Conservation (phyloP, 2,113 vertebrate genomes). For the Bos taurus region DNA sequence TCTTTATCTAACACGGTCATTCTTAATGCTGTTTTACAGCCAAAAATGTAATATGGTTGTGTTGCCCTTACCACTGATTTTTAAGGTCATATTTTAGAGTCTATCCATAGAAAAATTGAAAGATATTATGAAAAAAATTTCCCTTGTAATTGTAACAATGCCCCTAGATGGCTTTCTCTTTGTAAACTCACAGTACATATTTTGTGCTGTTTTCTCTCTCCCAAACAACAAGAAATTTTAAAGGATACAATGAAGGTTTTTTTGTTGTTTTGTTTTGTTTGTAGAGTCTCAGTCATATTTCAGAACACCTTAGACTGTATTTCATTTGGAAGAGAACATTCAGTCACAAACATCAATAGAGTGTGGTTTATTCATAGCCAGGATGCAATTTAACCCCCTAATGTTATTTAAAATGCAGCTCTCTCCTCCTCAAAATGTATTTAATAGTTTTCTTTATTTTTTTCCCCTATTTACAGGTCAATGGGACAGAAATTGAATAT, state of each 20-base stretch:
- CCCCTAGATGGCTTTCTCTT: neutral
- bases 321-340: neutral
- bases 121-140: neutral
- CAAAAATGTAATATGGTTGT: neutral
- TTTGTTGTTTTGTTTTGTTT: neutral
- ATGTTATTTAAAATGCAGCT: neutral
- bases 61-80: neutral
- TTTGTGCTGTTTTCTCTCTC: neutral
- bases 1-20: neutral
- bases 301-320: neutral
- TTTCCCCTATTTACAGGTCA: slow-evolving; percentile 86
- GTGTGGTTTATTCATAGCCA: neutral
- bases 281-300: neutral
- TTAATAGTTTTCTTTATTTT: slow-evolving; percentile 46
- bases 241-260: neutral
- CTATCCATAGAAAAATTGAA: neutral
- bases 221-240: neutral
- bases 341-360: neutral
- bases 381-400: neutral
- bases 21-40: neutral
- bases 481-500: slow-evolving; percentile 98
- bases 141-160: neutral
- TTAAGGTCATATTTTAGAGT: neutral
- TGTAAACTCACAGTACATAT: neutral
- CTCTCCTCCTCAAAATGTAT: neutral